These are phyloP conservation scores for Actias luna DNA, from an alignment of 2,888 invertebrate species.

Conservation along the genomic window DNA sequence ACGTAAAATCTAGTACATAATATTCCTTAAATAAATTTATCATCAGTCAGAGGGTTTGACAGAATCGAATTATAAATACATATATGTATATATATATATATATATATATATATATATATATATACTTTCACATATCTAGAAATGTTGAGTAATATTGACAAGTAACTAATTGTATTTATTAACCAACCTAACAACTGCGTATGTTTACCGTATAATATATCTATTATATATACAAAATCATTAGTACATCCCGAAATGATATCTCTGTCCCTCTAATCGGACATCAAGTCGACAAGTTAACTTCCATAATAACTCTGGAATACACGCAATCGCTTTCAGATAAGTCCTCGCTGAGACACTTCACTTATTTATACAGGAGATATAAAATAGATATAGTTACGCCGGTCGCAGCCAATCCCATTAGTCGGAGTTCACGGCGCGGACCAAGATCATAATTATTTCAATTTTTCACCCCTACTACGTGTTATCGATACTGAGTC, in stretches of 20 bases:
- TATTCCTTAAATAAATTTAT: too few species aligned
- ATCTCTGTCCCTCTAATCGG: not conserved
- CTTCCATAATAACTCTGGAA: conserved; percentile 9
- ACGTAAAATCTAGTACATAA: too few species aligned
- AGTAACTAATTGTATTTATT: too few species aligned
- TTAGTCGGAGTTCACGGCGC: conserved; percentile 37
- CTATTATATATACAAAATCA: not conserved
- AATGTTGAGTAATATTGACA: too few species aligned
- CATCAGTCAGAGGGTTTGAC: too few species aligned
- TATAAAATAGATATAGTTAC: conserved; percentile 27
- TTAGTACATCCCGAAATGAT: not conserved
- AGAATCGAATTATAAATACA: too few species aligned
- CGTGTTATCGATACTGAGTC: conserved; percentile 11
- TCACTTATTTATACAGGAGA: conserved; percentile 15
- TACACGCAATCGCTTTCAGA: conserved; percentile 11
- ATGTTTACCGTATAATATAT: not conserved
- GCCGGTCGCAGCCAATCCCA: conserved; percentile 41
- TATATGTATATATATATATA: too few species aligned
- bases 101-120: too few species aligned
- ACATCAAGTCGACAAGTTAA: conserved; percentile 8
- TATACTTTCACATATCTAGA: too few species aligned
- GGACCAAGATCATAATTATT: conserved; percentile 44
- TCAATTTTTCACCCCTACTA: conserved; percentile 34
- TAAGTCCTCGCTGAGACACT: conserved; percentile 10
- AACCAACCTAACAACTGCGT: not conserved